Evolutionary conservation across 35 echinoderm and acorn worm genomes (phyloP).

Genomic region (Apostichopus californicus): DNA sequence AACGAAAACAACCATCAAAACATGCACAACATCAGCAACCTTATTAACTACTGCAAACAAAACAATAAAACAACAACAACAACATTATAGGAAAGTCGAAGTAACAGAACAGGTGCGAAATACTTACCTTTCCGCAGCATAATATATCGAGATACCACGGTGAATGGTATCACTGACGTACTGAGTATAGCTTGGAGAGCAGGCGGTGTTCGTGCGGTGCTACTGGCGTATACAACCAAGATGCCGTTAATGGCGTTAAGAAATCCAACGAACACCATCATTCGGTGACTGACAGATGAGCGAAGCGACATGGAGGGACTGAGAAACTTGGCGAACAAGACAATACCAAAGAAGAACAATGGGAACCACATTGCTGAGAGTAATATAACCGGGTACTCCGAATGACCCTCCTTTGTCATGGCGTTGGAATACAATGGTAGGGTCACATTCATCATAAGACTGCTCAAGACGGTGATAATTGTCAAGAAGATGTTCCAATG

Average conservation of each 20-base stretch:
- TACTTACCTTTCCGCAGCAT: constrained; percentile 81
- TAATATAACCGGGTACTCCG: constrained; percentile 82
- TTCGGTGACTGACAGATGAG: constrained; percentile 33
- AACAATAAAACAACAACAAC: too few relatives aligned
- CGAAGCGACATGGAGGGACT: constrained; percentile 38
- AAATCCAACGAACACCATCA: constrained; percentile 59
- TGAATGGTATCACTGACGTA: constrained; percentile 87
- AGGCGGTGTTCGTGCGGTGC: constrained; percentile 66
- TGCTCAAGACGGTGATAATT: constrained; percentile 69
- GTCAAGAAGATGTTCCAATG: constrained; percentile 77
- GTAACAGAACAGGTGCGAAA: too few relatives aligned
- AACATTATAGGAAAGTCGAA: too few relatives aligned
- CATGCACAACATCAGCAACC: too few relatives aligned
- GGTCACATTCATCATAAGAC: constrained; percentile 69
- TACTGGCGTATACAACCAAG: constrained; percentile 89
- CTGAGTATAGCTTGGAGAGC: constrained; percentile 82
- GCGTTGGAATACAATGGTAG: constrained; percentile 79
- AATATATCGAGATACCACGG: constrained; percentile 81
- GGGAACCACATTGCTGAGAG: constrained; percentile 77
- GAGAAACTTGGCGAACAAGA: constrained; percentile 66
- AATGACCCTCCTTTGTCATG: constrained; percentile 50
- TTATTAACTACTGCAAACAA: too few relatives aligned
- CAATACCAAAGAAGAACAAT: constrained; percentile 69
- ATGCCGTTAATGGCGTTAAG: constrained; percentile 83
- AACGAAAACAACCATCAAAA: too few relatives aligned